Evolutionary conservation across 2,888 invertebrate species (phyloP), one percentile per base, ranked within the genome.

Genomic region (Scaptomyza tumidula): DNA sequence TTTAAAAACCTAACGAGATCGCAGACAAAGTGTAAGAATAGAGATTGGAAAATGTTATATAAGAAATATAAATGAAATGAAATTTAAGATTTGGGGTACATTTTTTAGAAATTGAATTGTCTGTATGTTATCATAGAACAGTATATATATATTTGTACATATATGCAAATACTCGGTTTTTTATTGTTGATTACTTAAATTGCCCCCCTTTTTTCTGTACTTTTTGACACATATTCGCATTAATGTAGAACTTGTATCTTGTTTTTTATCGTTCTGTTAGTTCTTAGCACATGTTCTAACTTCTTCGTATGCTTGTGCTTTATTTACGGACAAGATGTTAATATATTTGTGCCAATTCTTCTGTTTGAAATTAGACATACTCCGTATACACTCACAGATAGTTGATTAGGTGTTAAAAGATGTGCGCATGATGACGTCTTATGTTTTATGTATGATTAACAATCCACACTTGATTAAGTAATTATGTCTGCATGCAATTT

Each of bases 251-350:
- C 29, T 66, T 29, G n/a, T 46, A 9, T 50, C 33, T 56, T 57
- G 57, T 58, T 62, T 54, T 54, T 72, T 61, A 49, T 50, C 44
- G 35, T 58, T 56, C 39, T 63, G 48, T 58, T 62, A 45, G 48
- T 45, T 59, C 80, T 48, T 80, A 66, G 69, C 62, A 64, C 59
- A 61, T 37, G 33, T 54, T 11, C 35, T 44, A 55, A 59, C 35
- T 41, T 60, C 60, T 61, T 66, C 64, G 57, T 78, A 60, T 49
- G 44, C 49, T 46, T 43, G 29, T 64, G 63, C 53, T 49, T 53
- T 64, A 68, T 64, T 62, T 56, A 9, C 46, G 24, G 29, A 27
- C 41, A 49, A 54, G 37, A 33, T 48, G 43, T 19, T 31, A n/a
- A 54, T 59, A 41, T 58, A 52, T 53, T 43, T 49, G 6, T 29